A percentile compares a stretch with the other conserved stretches of the same genome.
Evolutionary conservation across 2,797 vertebrate species (phyloP).

Genomic region (Anas capensis): DNA sequence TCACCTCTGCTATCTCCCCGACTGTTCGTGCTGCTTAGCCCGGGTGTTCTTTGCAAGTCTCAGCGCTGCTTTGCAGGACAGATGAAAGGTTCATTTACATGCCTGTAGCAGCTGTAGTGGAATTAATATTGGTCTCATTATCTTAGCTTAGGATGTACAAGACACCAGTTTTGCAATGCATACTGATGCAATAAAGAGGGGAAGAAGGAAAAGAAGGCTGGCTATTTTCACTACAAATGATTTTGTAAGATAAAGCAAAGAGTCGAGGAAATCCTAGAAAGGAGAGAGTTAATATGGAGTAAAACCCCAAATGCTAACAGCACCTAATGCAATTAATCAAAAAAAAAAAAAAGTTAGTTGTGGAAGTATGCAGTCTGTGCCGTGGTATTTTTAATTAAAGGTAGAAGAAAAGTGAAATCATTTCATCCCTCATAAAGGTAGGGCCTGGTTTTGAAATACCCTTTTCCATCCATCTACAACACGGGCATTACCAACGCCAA

Average conservation of each 20-base stretch:
- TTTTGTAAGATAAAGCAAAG: neutral
- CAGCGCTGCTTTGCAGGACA: neutral
- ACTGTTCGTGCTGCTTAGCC: neutral
- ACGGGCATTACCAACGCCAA: neutral
- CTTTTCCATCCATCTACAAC: constrained; percentile 4
- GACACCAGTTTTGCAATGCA: neutral
- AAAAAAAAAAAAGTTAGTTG: neutral
- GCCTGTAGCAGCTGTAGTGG: neutral
- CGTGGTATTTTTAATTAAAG: constrained; percentile 59
- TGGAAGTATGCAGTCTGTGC: neutral
- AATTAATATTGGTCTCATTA: constrained; percentile 57
- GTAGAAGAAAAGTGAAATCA: constrained; percentile 49
- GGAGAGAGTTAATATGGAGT: constrained; percentile 29
- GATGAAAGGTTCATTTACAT: neutral
- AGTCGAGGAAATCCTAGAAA: neutral
- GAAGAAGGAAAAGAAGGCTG: neutral
- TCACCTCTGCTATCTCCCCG: neutral
- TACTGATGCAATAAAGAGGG: neutral
- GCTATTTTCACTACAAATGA: neutral
- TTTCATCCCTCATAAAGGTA: constrained; percentile 28
- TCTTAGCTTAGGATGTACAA: constrained; percentile 30
- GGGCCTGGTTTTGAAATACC: neutral
- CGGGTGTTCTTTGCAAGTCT: neutral
- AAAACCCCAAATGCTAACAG: neutral
- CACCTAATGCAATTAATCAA: constrained; percentile 14